Percentiles rank a stretch among this genome's conserved stretches.
These are phyloP conservation scores for Papilio elwesi DNA, from an alignment of 2,888 invertebrate genomes.

Conservation along the genomic window DNA sequence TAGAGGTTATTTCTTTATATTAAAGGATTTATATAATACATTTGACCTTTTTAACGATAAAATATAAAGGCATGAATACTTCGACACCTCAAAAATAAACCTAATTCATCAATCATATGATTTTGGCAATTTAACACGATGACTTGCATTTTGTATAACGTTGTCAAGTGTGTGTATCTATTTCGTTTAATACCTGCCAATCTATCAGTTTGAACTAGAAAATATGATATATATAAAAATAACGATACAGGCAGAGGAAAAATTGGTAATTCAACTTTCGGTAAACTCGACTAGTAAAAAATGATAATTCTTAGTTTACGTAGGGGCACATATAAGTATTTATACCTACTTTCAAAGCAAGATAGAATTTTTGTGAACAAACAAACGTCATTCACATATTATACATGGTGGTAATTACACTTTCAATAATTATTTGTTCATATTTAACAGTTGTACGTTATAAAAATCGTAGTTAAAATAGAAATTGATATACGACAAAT, in stretches of 20 bases:
- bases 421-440: too few species aligned
- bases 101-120: not conserved
- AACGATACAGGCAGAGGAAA: too few species aligned
- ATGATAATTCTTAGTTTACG: too few species aligned
- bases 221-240: not conserved
- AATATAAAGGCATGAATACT: not conserved
- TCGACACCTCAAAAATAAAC: not conserved
- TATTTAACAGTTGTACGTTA: too few species aligned
- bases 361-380: too few species aligned
- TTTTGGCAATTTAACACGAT: constrained; percentile 7
- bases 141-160: not conserved
- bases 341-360: too few species aligned
- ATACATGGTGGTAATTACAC: too few species aligned
- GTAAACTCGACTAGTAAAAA: too few species aligned
- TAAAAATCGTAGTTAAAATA: not conserved
- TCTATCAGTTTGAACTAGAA: not conserved
- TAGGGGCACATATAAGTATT: too few species aligned
- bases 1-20: too few species aligned
- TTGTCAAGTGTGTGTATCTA: not conserved
- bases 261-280: too few species aligned
- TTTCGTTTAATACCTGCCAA: not conserved
- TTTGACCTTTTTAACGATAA: constrained; percentile 1
- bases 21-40: not conserved
- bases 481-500: constrained; percentile 39
- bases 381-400: too few species aligned